A percentile compares a stretch with the other conserved stretches of the same genome.
Conservation (phyloP, 2,113 vertebrate species). For the Ochotona curzoniae region DNA sequence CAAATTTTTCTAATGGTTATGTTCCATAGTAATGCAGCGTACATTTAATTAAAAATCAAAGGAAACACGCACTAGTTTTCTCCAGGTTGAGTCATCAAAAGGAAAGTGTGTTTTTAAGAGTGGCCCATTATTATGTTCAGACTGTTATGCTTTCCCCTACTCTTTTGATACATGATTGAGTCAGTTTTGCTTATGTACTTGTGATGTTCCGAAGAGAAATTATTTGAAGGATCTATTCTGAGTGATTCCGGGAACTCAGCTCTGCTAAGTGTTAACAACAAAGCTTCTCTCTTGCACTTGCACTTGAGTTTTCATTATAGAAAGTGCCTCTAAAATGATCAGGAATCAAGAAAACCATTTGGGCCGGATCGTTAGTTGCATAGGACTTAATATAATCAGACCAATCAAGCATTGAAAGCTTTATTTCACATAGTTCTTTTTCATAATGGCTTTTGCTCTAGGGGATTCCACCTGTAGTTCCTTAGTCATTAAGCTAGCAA, state of each 20-base stretch:
- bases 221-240: slow-evolving; percentile 37
- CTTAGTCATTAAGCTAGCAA: slow-evolving; percentile 40
- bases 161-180: slow-evolving; percentile 27
- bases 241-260: background rate
- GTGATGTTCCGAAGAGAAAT: background rate
- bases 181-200: slow-evolving; percentile 49
- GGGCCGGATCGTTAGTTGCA: slow-evolving; percentile 17
- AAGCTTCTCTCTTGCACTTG: background rate
- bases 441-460: slow-evolving; percentile 47
- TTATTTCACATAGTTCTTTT: slow-evolving; percentile 35
- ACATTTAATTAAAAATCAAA: slow-evolving; percentile 57
- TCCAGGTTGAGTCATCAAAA: slow-evolving; percentile 40
- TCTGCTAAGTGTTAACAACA: background rate
- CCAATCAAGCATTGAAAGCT: background rate
- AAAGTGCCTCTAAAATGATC: slow-evolving; percentile 1
- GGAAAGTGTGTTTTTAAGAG: slow-evolving; percentile 35
- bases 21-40: background rate
- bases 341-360: slow-evolving; percentile 8
- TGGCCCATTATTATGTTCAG: background rate
- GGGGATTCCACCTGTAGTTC: slow-evolving; percentile 36
- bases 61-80: slow-evolving; percentile 14
- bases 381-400: slow-evolving; percentile 38
- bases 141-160: background rate
- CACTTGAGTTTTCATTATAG: slow-evolving; percentile 37
- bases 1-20: background rate